Evolutionary conservation across 1,140 invertebrate species (phyloP).

Genomic region (Atta colombica): DNA sequence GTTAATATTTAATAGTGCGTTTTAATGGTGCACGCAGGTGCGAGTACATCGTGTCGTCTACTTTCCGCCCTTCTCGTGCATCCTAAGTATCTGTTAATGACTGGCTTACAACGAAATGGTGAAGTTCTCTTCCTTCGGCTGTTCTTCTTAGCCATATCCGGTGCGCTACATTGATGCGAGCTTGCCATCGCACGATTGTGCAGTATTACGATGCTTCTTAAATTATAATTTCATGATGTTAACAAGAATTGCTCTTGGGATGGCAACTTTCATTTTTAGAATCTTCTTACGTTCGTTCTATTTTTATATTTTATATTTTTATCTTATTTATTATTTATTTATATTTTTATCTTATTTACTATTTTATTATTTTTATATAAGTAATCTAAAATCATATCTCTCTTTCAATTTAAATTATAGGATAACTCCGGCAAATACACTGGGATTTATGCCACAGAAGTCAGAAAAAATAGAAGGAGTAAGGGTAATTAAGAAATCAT

Average conservation of each 20-base stretch:
- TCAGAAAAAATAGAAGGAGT: no score
- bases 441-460: no score
- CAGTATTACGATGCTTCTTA: constrained; percentile 28
- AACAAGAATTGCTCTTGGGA: neutral
- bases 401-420: no score
- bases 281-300: neutral
- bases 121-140: constrained; percentile 51
- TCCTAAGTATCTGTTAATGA: constrained; percentile 66
- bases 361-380: constrained; percentile 6
- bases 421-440: no score
- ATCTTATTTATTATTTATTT: no score
- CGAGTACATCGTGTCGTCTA: constrained; percentile 69
- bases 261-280: neutral
- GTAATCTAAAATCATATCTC: no score
- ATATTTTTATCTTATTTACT: no score
- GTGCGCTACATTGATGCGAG: constrained; percentile 17
- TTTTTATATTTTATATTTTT: neutral
- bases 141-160: constrained; percentile 28
- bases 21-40: constrained; percentile 69
- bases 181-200: constrained; percentile 9
- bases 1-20: constrained; percentile 66
- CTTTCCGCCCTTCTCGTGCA: constrained; percentile 50
- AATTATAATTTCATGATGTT: constrained; percentile 30
- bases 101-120: constrained; percentile 61
- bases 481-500: no score